Conservation (phyloP, 2,888 invertebrate species). For the Muscina levida region DNA sequence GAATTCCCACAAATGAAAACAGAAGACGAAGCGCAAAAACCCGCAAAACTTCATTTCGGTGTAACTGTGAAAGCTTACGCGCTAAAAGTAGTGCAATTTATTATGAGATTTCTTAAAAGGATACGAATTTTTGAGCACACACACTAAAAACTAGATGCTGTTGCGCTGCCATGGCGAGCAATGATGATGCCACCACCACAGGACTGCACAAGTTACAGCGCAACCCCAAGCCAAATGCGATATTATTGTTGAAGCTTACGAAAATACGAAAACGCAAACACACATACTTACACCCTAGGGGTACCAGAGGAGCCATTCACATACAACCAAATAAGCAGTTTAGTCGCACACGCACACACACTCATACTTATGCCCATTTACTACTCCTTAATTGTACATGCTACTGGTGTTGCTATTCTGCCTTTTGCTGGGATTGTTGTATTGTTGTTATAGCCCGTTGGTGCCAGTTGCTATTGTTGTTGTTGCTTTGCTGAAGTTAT, state of each 20-base stretch:
- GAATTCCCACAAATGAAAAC: not conserved
- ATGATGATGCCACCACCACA: not conserved
- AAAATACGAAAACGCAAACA: constrained; percentile 21
- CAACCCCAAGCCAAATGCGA: constrained; percentile 7
- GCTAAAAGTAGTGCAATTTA: constrained; percentile 62
- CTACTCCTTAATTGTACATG: constrained; percentile 14
- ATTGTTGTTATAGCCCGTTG: constrained; percentile 24
- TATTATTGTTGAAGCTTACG: constrained; percentile 44
- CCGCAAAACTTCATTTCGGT: constrained; percentile 38
- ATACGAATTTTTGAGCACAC: constrained; percentile 37
- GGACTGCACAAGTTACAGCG: not conserved
- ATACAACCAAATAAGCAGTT: no score
- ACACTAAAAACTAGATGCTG: not conserved
- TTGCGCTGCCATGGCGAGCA: not conserved
- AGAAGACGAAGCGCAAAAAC: constrained; percentile 2
- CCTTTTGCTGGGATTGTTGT: constrained; percentile 15
- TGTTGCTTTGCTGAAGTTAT: constrained; percentile 56
- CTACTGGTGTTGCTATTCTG: constrained; percentile 24
- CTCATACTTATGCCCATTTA: not conserved
- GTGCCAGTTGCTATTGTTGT: constrained; percentile 54
- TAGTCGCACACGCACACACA: not conserved
- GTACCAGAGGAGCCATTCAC: no score
- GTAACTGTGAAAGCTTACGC: constrained; percentile 45
- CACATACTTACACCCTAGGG: not conserved
- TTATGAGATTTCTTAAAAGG: constrained; percentile 63